Conservation (phyloP, 2,888 invertebrate genomes). For the Pseudococcus longispinus region DNA sequence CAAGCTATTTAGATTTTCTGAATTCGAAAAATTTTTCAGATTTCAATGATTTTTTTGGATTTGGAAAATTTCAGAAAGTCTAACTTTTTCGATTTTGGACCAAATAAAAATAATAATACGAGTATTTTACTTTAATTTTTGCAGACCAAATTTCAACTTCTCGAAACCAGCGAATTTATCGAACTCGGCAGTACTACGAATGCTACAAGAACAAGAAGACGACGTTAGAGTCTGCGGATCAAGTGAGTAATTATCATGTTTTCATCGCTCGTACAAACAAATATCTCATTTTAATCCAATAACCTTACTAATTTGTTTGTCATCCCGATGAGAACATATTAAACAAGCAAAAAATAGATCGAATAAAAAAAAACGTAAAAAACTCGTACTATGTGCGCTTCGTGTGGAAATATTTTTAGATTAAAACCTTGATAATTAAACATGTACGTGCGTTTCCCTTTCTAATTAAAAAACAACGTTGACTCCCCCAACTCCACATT, state of each 20-base stretch:
- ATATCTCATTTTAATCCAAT: no score
- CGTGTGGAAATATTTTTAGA: conserved; percentile 34
- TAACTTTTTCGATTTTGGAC: no score
- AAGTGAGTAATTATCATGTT: conserved; percentile 65
- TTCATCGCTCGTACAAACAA: no score
- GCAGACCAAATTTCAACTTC: conserved; percentile 60
- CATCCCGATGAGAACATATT: neutral
- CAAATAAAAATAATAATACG: no score
- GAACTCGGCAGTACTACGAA: conserved; percentile 83
- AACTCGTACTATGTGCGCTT: neutral
- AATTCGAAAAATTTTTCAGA: no score
- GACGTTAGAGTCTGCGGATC: conserved; percentile 63
- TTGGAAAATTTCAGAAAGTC: no score
- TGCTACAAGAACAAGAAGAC: conserved; percentile 83
- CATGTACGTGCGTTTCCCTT: neutral
- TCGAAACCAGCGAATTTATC: conserved; percentile 81
- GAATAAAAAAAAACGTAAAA: neutral
- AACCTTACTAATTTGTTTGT: neutral
- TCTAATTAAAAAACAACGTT: neutral
- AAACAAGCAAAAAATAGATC: neutral
- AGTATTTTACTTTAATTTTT: no score
- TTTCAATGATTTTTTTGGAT: no score
- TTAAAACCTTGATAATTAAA: conserved; percentile 2
- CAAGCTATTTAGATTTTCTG: no score
- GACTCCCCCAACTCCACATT: neutral